These are phyloP conservation scores for Trichacis sp. DNA, from an alignment of 2,888 invertebrate species.

Conservation along the genomic window DNA sequence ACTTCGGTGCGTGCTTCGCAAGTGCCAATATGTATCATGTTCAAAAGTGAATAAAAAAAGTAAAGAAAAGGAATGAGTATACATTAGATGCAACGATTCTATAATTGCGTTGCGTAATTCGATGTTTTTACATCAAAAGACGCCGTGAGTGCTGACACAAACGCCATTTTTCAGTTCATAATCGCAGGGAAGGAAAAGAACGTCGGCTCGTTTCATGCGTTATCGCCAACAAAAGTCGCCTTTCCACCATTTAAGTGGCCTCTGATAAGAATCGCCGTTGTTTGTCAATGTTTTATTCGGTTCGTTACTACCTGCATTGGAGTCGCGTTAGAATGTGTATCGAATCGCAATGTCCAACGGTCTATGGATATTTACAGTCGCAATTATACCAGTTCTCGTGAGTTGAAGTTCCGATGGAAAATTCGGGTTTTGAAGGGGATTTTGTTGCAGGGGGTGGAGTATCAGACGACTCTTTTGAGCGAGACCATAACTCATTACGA, in stretches of 20 bases:
- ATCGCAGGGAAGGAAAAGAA: background rate
- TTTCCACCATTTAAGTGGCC: conserved; percentile 5
- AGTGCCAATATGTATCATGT: too few species aligned
- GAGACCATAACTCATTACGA: conserved; percentile 40
- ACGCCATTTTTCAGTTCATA: too few species aligned
- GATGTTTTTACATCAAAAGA: too few species aligned
- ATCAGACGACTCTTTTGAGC: conserved; percentile 26
- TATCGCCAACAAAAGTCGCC: background rate
- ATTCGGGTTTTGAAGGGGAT: too few species aligned
- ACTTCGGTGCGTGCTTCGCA: too few species aligned
- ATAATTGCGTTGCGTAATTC: too few species aligned
- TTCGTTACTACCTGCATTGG: background rate
- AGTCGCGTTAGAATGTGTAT: background rate
- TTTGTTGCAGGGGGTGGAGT: conserved; percentile 27
- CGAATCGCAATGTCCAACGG: conserved; percentile 2
- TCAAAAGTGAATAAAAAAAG: too few species aligned
- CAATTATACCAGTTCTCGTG: conserved; percentile 14
- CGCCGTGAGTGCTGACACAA: too few species aligned
- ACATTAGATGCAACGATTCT: too few species aligned
- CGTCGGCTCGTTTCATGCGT: background rate
- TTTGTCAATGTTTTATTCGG: conserved; percentile 5
- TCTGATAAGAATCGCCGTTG: conserved; percentile 1
- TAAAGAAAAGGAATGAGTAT: too few species aligned
- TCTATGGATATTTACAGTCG: background rate
- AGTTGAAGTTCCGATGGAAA: background rate